These are phyloP conservation scores for Halocynthia roretzi DNA, from an alignment of 23 tunicate genomes.

Conservation along the genomic window DNA sequence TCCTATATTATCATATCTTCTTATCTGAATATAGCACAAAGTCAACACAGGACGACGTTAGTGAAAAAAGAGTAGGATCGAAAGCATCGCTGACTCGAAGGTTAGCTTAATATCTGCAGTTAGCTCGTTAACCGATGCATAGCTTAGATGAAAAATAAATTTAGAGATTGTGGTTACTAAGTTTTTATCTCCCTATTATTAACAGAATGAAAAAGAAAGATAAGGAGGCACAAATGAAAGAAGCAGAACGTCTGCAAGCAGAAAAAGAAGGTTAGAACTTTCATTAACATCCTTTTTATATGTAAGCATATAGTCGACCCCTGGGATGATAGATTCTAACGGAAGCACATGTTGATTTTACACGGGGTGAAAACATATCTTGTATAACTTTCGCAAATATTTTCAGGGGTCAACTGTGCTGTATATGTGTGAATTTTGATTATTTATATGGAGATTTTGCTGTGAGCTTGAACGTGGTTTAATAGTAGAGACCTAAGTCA, in stretches of 20 bases:
- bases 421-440: too few relatives aligned
- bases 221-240: conserved; percentile 64
- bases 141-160: too few relatives aligned
- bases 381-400: too few relatives aligned
- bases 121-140: neutral
- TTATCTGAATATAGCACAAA: neutral
- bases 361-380: too few relatives aligned
- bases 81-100: conserved; percentile 21
- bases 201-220: conserved; percentile 55
- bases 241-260: conserved; percentile 59
- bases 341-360: too few relatives aligned
- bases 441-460: too few relatives aligned
- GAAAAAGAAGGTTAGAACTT: conserved; percentile 56
- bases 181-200: neutral
- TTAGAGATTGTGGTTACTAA: neutral
- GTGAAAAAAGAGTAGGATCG: conserved; percentile 16
- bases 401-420: too few relatives aligned
- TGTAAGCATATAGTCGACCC: too few relatives aligned
- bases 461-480: too few relatives aligned
- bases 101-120: neutral
- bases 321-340: too few relatives aligned
- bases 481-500: too few relatives aligned
- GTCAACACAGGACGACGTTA: conserved; percentile 1
- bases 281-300: too few relatives aligned
- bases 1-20: neutral